A percentile compares a stretch with the other conserved stretches of the same genome.
Evolutionary conservation across 2,888 invertebrate genomes (phyloP).

Genomic region (Heliconius ethilla): DNA sequence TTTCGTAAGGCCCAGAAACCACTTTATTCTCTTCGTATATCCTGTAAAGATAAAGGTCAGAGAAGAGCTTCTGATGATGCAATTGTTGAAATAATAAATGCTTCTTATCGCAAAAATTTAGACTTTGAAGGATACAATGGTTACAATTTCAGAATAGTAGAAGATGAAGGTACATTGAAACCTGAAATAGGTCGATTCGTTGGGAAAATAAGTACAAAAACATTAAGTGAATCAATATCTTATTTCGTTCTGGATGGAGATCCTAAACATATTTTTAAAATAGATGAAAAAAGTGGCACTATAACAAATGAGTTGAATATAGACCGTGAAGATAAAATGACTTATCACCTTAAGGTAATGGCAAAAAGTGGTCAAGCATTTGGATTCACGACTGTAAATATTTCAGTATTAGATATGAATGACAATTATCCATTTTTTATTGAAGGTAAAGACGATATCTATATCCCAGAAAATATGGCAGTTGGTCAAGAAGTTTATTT

Average conservation of each 20-base stretch:
- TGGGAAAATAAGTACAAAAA: conserved; percentile 86
- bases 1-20: conserved; percentile 85
- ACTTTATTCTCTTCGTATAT: conserved; percentile 87
- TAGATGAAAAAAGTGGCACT: conserved; percentile 89
- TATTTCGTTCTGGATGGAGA: conserved; percentile 93
- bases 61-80: conserved; percentile 88
- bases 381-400: conserved; percentile 89
- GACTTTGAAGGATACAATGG: conserved; percentile 89
- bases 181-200: conserved; percentile 86
- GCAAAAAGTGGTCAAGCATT: conserved; percentile 89
- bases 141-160: conserved; percentile 91
- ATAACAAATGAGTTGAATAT: conserved; percentile 90
- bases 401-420: conserved; percentile 92
- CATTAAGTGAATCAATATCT: conserved; percentile 84
- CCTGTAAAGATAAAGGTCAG: conserved; percentile 91
- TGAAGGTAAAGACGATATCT: conserved; percentile 89
- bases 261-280: conserved; percentile 87
- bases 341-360: conserved; percentile 90
- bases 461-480: conserved; percentile 93
- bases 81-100: conserved; percentile 89
- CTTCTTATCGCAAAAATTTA: conserved; percentile 86
- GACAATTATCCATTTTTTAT: conserved; percentile 94
- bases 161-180: conserved; percentile 87
- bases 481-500: conserved; percentile 96
- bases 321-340: conserved; percentile 90